phyloP scores from a whole-genome alignment of 2,113 vertebrate species.

The Malurus elegans region DNA sequence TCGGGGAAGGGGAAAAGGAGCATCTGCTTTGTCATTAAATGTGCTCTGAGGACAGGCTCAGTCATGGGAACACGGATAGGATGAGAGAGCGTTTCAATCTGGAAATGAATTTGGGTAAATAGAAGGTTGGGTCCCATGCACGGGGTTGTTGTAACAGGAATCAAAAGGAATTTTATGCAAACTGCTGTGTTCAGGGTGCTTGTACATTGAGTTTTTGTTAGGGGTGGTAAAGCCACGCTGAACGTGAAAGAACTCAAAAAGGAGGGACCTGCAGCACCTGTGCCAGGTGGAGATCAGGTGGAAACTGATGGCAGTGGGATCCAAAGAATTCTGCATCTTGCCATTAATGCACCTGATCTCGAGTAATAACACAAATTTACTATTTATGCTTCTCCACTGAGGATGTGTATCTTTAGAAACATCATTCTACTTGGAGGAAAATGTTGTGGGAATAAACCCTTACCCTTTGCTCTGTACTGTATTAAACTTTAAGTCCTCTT shows the following conservation, averaged over 20 bases:
- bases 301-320: background rate
- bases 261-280: background rate
- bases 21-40: conserved; percentile 49
- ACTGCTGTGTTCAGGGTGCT: background rate
- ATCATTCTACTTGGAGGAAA: background rate
- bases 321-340: background rate
- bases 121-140: background rate
- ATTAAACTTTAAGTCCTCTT: background rate
- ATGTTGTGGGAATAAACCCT: background rate
- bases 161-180: background rate
- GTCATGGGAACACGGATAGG: conserved; percentile 29
- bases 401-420: background rate
- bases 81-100: conserved; percentile 56
- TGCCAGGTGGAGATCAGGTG: background rate
- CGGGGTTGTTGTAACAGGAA: background rate
- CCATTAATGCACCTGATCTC: background rate
- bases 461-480: background rate
- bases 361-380: background rate
- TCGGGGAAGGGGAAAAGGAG: background rate
- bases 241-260: background rate
- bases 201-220: background rate
- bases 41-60: conserved; percentile 47
- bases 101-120: conserved; percentile 46
- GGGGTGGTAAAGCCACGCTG: background rate
- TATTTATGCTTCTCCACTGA: background rate